Evolutionary conservation across 2,888 invertebrate species (phyloP).

Genomic region (Cheilosia impressa): DNA sequence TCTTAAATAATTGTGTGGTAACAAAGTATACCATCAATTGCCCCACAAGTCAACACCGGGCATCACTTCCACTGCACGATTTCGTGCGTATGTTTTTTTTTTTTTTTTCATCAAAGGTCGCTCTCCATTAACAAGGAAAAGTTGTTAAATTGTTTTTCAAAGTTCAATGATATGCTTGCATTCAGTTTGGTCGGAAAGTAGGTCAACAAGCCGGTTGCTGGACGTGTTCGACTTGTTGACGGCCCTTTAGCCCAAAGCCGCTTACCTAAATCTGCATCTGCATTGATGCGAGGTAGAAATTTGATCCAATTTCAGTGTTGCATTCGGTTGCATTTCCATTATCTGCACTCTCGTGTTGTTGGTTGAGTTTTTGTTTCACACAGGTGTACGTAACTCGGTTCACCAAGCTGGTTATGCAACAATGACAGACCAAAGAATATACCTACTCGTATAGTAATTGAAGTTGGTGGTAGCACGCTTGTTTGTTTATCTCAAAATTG

Average conservation of each 20-base stretch:
- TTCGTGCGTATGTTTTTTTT: conserved; percentile 19
- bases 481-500: not conserved
- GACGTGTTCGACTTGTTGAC: not conserved
- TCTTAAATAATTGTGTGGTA: conserved; percentile 37
- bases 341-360: not conserved
- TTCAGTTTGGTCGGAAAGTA: conserved; percentile 30
- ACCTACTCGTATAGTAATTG: not conserved
- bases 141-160: conserved; percentile 47
- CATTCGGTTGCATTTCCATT: conserved; percentile 4
- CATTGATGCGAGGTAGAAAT: not conserved
- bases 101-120: conserved; percentile 41
- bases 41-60: conserved; percentile 36
- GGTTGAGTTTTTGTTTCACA: not conserved
- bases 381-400: conserved; percentile 1
- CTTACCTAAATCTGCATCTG: conserved; percentile 11
- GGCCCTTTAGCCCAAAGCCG: conserved; percentile 11
- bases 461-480: conserved; percentile 1
- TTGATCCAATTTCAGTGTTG: conserved; percentile 2
- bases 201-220: conserved; percentile 62
- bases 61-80: conserved; percentile 25
- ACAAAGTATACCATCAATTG: conserved; percentile 20
- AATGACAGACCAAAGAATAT: not conserved
- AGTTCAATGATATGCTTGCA: conserved; percentile 54
- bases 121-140: conserved; percentile 57
- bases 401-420: not conserved